phyloP scores from a whole-genome alignment of 2,888 invertebrate genomes.

The Diarsia rubi region DNA sequence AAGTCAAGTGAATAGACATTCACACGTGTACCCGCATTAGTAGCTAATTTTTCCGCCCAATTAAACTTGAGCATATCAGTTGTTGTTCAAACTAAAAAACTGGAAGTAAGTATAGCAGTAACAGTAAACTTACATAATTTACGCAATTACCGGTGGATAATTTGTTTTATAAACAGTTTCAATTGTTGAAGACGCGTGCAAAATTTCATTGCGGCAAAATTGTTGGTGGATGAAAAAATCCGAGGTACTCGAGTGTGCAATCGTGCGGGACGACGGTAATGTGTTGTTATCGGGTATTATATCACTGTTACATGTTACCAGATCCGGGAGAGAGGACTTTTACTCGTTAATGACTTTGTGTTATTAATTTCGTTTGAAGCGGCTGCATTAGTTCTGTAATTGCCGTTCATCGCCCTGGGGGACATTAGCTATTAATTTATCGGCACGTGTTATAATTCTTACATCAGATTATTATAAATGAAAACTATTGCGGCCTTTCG shows the following conservation, averaged over 20 bases:
- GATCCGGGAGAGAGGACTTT: slow-evolving; percentile 73
- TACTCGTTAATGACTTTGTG: slow-evolving; percentile 53
- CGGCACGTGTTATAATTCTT: not conserved
- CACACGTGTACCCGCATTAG: slow-evolving; percentile 46
- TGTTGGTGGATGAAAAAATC: slow-evolving; percentile 47
- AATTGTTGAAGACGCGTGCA: slow-evolving; percentile 63
- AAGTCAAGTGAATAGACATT: slow-evolving; percentile 28
- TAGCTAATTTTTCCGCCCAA: slow-evolving; percentile 55
- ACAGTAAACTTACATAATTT: slow-evolving; percentile 71
- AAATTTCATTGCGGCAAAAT: slow-evolving; percentile 49
- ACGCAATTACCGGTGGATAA: slow-evolving; percentile 68
- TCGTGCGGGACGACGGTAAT: slow-evolving; percentile 74
- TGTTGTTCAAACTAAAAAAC: slow-evolving; percentile 50
- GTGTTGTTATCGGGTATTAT: slow-evolving; percentile 67
- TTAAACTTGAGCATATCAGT: slow-evolving; percentile 41
- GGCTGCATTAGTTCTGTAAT: slow-evolving; percentile 42
- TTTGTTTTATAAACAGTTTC: slow-evolving; percentile 60
- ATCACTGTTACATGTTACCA: slow-evolving; percentile 63
- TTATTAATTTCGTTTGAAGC: slow-evolving; percentile 40
- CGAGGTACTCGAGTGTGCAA: slow-evolving; percentile 59
- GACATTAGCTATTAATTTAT: slow-evolving; percentile 17
- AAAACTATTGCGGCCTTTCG: not conserved
- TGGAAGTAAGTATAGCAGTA: slow-evolving; percentile 59
- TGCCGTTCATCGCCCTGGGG: slow-evolving; percentile 37
- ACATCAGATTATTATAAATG: not conserved